Conservation (phyloP, 1,140 invertebrate genomes). For the Odontomachus brunneus region DNA sequence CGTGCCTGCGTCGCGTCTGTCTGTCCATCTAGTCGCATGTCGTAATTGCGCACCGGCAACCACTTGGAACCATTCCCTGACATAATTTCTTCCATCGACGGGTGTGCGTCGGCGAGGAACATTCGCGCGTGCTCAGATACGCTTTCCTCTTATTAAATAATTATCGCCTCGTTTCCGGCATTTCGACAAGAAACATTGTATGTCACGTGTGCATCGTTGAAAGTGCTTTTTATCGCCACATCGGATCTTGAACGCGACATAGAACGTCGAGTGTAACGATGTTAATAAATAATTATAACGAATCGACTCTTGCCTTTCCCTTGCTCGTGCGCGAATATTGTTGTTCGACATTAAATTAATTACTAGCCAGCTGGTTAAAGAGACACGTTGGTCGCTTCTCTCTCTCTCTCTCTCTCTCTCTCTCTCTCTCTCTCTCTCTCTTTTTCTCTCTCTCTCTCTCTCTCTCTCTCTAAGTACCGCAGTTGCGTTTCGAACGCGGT, state of each 20-base stretch:
- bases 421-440: background rate
- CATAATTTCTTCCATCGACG: conserved; percentile 48
- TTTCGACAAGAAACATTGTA: background rate
- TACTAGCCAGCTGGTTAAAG: conserved; percentile 59
- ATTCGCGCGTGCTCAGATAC: too few relatives aligned
- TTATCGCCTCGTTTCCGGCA: background rate
- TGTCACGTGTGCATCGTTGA: background rate
- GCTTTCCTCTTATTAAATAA: background rate
- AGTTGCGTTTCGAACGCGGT: conserved; percentile 40
- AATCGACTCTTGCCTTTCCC: background rate
- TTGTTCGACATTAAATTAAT: conserved; percentile 55
- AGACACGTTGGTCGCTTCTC: conserved; percentile 2
- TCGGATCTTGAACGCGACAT: background rate
- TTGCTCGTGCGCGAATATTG: conserved; percentile 40
- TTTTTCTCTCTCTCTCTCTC: background rate
- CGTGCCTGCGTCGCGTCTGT: conserved; percentile 54
- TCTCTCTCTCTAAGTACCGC: background rate
- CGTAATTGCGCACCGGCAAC: conserved; percentile 43
- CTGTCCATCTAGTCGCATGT: conserved; percentile 30
- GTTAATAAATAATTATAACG: background rate
- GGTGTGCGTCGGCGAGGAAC: background rate
- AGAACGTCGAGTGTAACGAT: background rate
- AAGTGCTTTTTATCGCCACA: background rate
- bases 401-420: conserved; percentile 2
- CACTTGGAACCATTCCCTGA: conserved; percentile 47